These are phyloP conservation scores for Esox lucius DNA, from an alignment of 2,797 vertebrate species.

Conservation along the genomic window DNA sequence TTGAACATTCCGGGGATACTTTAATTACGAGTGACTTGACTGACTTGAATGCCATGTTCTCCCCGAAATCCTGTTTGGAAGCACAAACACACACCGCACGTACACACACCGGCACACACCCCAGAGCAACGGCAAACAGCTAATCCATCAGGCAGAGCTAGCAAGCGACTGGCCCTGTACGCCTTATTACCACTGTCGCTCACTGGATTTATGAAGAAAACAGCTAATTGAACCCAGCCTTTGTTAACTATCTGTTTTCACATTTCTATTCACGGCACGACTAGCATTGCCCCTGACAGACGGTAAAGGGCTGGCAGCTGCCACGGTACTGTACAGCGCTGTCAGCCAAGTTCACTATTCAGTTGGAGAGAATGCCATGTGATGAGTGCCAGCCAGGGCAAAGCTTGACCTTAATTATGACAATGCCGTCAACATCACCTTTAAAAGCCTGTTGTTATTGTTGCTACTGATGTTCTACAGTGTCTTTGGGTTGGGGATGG, in stretches of 20 bases:
- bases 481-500: neutral
- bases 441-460: neutral
- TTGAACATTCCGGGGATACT: neutral
- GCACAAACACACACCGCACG: neutral
- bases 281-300: neutral
- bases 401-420: neutral
- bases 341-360: neutral
- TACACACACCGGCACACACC: neutral
- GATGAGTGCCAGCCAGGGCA: constrained; percentile 27
- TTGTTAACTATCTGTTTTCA: neutral
- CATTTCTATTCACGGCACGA: neutral
- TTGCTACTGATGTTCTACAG: constrained; percentile 8
- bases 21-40: constrained; percentile 12
- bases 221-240: constrained; percentile 8
- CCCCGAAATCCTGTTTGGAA: neutral
- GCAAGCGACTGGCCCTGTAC: too few relatives aligned
- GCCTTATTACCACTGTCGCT: too few relatives aligned
- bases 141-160: neutral
- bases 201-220: constrained; percentile 23
- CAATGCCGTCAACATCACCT: neutral
- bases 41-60: constrained; percentile 1
- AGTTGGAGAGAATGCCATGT: constrained; percentile 7
- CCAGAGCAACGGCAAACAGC: neutral
- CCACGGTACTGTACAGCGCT: neutral
- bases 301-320: neutral